These are phyloP conservation scores for Ceratina australensis DNA, from an alignment of 1,140 invertebrate genomes.

Conservation along the genomic window DNA sequence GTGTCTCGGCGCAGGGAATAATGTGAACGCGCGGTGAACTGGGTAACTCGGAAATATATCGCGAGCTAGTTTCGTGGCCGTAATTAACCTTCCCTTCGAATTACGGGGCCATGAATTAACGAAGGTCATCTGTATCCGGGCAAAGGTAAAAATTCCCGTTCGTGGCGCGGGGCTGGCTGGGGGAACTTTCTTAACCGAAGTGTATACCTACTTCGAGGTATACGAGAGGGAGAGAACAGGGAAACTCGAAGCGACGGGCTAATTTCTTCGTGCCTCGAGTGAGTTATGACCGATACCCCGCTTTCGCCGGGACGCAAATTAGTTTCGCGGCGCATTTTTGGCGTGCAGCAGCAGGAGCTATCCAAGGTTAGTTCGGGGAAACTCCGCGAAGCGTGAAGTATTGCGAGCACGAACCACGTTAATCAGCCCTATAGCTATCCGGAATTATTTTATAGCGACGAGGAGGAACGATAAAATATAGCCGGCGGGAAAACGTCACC, in stretches of 20 bases:
- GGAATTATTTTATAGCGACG: neutral
- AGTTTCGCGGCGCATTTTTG: neutral
- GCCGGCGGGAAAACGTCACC: neutral
- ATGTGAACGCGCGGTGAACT: slow-evolving; percentile 35
- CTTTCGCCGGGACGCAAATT: neutral
- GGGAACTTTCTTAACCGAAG: slow-evolving; percentile 1
- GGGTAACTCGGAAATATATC: slow-evolving; percentile 8
- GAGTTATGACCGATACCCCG: slow-evolving; percentile 4
- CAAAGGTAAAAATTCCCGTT: slow-evolving; percentile 13
- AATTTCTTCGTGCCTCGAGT: neutral
- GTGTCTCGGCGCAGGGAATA: neutral
- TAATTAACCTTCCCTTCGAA: slow-evolving; percentile 37
- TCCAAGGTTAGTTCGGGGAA: neutral
- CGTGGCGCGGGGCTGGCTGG: neutral
- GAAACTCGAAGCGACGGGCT: neutral
- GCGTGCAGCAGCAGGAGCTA: neutral
- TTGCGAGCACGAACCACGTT: neutral
- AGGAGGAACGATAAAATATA: neutral
- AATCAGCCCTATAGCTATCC: too few relatives aligned
- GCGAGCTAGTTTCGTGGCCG: neutral
- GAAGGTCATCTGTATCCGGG: slow-evolving; percentile 3
- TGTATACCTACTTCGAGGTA: too few relatives aligned
- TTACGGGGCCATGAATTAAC: slow-evolving; percentile 33
- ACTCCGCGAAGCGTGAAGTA: neutral
- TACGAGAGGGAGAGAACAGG: neutral